phyloP scores from a whole-genome alignment of 2,113 vertebrate species.

The Corythornis cristatus region DNA sequence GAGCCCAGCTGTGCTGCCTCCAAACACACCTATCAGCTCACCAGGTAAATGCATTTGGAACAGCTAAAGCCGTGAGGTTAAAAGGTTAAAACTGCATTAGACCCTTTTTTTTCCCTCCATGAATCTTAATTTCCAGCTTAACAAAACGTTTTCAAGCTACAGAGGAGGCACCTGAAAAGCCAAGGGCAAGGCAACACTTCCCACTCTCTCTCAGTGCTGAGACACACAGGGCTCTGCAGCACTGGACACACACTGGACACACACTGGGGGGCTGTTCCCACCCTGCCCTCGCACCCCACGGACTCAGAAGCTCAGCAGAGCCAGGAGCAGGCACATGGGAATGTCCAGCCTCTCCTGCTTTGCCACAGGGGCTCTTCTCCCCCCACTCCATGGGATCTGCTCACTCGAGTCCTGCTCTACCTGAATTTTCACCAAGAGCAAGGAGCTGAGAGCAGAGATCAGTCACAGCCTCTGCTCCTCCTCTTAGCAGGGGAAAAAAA shows the following conservation, averaged over 20 bases:
- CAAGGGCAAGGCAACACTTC: background rate
- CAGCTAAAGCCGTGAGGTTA: background rate
- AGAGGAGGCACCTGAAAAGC: background rate
- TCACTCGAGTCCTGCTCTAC: background rate
- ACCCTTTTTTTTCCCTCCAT: rapidly evolving
- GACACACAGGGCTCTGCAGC: background rate
- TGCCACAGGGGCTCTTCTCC: background rate
- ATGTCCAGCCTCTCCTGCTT: background rate
- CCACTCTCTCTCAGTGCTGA: background rate
- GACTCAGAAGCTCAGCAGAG: too few species aligned
- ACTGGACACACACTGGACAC: background rate
- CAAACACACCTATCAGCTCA: background rate
- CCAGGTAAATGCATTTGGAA: background rate
- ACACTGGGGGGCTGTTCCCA: too few species aligned
- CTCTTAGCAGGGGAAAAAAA: background rate
- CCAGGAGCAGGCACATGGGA: background rate
- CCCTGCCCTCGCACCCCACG: too few species aligned
- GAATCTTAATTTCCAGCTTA: background rate
- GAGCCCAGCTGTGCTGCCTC: background rate
- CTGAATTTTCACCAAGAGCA: background rate
- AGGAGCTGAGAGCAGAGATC: background rate
- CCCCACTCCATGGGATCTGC: background rate
- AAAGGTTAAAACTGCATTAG: background rate
- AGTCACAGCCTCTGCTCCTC: background rate
- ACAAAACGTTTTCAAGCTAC: background rate